These are phyloP conservation scores for Oncopodura yosiiana DNA, from an alignment of 1,140 invertebrate genomes.

Conservation along the genomic window DNA sequence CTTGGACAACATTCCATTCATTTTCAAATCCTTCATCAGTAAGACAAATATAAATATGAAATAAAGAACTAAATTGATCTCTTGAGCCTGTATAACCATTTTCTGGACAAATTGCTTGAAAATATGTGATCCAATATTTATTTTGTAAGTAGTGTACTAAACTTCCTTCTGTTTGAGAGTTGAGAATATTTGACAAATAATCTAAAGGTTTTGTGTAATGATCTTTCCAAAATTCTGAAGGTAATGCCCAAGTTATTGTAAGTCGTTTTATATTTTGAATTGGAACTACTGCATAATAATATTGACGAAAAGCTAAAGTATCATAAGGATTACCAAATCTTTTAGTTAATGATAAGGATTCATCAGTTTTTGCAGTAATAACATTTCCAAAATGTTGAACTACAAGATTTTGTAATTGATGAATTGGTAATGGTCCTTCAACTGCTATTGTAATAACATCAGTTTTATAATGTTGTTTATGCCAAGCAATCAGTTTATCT, in stretches of 20 bases:
- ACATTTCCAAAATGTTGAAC: background rate
- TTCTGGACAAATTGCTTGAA: too few relatives aligned
- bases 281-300: background rate
- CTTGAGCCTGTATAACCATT: too few relatives aligned
- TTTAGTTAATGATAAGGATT: background rate
- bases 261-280: background rate
- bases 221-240: background rate
- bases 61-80: too few relatives aligned
- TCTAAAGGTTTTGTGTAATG: background rate
- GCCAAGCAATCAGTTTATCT: background rate
- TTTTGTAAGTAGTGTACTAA: too few relatives aligned
- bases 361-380: background rate
- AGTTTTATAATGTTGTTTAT: background rate
- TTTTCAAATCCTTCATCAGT: too few relatives aligned
- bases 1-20: background rate
- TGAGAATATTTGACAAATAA: background rate
- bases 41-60: too few relatives aligned
- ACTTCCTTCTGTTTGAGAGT: background rate
- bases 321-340: background rate
- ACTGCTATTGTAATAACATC: constrained; percentile 1
- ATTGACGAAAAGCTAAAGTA: too few relatives aligned
- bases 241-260: background rate
- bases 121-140: too few relatives aligned
- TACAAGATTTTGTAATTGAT: background rate
- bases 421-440: background rate